These are phyloP conservation scores for Agelastica alni DNA, from an alignment of 2,888 invertebrate species.

Conservation along the genomic window DNA sequence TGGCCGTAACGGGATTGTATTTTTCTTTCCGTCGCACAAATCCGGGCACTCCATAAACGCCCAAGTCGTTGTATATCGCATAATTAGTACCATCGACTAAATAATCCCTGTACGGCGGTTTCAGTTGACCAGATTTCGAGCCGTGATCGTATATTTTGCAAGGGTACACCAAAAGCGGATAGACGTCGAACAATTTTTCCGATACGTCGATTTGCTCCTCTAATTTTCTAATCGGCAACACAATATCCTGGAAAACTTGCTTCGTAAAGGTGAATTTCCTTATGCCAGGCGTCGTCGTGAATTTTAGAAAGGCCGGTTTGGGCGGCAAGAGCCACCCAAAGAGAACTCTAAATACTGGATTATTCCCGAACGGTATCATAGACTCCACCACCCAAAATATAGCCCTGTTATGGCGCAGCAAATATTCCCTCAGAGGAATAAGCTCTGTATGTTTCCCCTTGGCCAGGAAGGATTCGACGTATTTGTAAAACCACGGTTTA, in stretches of 20 bases:
- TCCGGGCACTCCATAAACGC: slow-evolving; percentile 72
- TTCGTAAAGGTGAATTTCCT: slow-evolving; percentile 71
- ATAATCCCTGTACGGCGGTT: slow-evolving; percentile 62
- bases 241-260: slow-evolving; percentile 75
- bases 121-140: slow-evolving; percentile 63
- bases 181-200: slow-evolving; percentile 66
- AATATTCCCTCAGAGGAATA: slow-evolving; percentile 67
- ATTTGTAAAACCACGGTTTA: slow-evolving; percentile 75
- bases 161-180: slow-evolving; percentile 71
- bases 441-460: slow-evolving; percentile 63
- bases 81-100: slow-evolving; percentile 68
- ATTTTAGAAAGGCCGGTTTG: slow-evolving; percentile 73
- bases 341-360: slow-evolving; percentile 63
- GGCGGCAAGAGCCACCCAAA: slow-evolving; percentile 73
- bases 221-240: slow-evolving; percentile 66
- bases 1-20: slow-evolving; percentile 67
- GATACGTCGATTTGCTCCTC: slow-evolving; percentile 67
- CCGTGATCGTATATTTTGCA: slow-evolving; percentile 69
- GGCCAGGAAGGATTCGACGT: slow-evolving; percentile 63
- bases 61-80: slow-evolving; percentile 73
- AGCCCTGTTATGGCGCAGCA: slow-evolving; percentile 68
- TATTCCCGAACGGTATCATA: slow-evolving; percentile 73
- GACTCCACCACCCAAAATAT: slow-evolving; percentile 76
- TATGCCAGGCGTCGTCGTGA: slow-evolving; percentile 70
- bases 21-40: slow-evolving; percentile 62